These are phyloP conservation scores for Orchestes rusci DNA, from an alignment of 2,888 invertebrate genomes.

Conservation along the genomic window DNA sequence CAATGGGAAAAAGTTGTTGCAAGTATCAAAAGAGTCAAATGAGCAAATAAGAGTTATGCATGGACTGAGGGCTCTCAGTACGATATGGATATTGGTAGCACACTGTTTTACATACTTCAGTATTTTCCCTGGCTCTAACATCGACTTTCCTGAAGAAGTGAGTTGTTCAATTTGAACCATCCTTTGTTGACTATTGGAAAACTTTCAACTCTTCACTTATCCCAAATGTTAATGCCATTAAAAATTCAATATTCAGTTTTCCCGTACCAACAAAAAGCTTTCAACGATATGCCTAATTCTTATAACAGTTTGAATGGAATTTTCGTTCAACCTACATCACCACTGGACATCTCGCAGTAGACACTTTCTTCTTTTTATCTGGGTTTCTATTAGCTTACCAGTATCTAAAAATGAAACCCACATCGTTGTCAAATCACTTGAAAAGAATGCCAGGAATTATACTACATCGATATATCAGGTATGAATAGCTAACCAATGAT, in stretches of 20 bases:
- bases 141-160: slow-evolving; percentile 2
- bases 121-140: slow-evolving; percentile 5
- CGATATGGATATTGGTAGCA: slow-evolving; percentile 34
- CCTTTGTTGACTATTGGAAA: too few species aligned
- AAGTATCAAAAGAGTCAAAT: slow-evolving; percentile 18
- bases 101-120: slow-evolving; percentile 24
- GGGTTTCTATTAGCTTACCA: slow-evolving; percentile 51
- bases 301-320: slow-evolving; percentile 37
- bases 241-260: too few species aligned
- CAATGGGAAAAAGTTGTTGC: slow-evolving; percentile 31
- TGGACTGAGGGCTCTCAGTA: slow-evolving; percentile 32
- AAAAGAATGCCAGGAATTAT: slow-evolving; percentile 23
- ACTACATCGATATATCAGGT: slow-evolving; percentile 25
- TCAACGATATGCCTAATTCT: not conserved
- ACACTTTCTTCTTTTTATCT: slow-evolving; percentile 58
- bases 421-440: slow-evolving; percentile 19
- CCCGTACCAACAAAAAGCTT: not conserved
- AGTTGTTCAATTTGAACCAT: too few species aligned
- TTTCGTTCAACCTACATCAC: slow-evolving; percentile 32
- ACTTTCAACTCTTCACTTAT: too few species aligned
- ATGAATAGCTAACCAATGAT: not conserved
- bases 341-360: slow-evolving; percentile 51
- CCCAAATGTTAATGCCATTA: too few species aligned
- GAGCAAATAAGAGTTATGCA: slow-evolving; percentile 32
- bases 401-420: slow-evolving; percentile 35